Percentiles rank a stretch among this genome's conserved stretches.
These are phyloP conservation scores for Margaritifera margaritifera DNA, from an alignment of 2,888 invertebrate species.

Conservation along the genomic window DNA sequence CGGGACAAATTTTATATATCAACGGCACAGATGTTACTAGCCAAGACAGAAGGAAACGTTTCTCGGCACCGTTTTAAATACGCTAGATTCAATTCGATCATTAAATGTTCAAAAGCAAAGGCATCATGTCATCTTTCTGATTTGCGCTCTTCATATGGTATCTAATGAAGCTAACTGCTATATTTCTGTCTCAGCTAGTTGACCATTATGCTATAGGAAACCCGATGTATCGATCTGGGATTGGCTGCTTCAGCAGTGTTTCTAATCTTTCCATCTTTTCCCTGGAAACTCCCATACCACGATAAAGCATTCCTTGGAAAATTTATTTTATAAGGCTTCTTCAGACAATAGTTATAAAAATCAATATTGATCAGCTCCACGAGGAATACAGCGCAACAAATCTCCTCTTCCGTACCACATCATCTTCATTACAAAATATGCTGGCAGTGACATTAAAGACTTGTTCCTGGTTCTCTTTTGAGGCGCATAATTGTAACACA, in stretches of 20 bases:
- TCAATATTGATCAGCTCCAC: conserved; percentile 49
- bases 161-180: conserved; percentile 29
- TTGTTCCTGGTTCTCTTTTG: conserved; percentile 29
- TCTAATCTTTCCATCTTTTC: conserved; percentile 25
- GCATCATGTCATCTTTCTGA: conserved; percentile 4
- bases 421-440: conserved; percentile 34
- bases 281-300: conserved; percentile 27
- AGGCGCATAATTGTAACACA: conserved; percentile 27
- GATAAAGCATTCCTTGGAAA: conserved; percentile 36
- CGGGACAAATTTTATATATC: conserved; percentile 37
- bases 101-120: conserved; percentile 36
- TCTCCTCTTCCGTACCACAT: conserved; percentile 24
- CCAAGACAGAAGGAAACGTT: conserved; percentile 31
- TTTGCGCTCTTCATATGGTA: conserved; percentile 4
- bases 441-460: conserved; percentile 31
- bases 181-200: conserved; percentile 18
- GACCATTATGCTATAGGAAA: conserved; percentile 40
- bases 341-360: conserved; percentile 40
- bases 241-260: conserved; percentile 25
- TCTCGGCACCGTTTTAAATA: conserved; percentile 31
- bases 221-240: conserved; percentile 33
- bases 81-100: conserved; percentile 37
- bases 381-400: conserved; percentile 39
- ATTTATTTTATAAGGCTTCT: conserved; percentile 21
- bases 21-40: conserved; percentile 46